Percentiles rank a stretch among this genome's conserved stretches.
Evolutionary conservation across 2,888 invertebrate genomes (phyloP).

Genomic region (Adelognathus sp.): DNA sequence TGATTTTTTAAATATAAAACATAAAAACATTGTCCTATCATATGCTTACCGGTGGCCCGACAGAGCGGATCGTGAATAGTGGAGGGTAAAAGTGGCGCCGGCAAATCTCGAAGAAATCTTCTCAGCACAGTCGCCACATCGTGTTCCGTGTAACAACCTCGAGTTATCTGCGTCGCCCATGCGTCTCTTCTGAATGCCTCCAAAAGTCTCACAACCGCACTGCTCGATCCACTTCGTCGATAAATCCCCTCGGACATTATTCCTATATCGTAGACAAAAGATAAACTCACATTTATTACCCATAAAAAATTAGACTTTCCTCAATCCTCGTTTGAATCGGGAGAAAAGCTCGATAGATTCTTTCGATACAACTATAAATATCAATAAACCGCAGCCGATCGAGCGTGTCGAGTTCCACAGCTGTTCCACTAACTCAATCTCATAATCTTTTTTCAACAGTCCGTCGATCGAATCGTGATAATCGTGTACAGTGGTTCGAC

Average conservation of each 20-base stretch:
- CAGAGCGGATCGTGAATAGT: constrained; percentile 87
- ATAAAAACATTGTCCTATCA: background rate
- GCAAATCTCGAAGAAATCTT: constrained; percentile 93
- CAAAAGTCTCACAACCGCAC: constrained; percentile 88
- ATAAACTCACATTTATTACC: too few species aligned
- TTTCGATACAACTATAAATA: too few species aligned
- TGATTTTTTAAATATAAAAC: background rate
- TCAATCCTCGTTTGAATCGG: too few species aligned
- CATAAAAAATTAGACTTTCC: too few species aligned
- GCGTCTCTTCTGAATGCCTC: constrained; percentile 91
- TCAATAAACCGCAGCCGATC: too few species aligned
- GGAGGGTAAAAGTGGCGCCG: constrained; percentile 91
- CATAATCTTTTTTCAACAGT: too few species aligned
- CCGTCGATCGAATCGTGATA: too few species aligned
- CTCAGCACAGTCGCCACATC: constrained; percentile 95
- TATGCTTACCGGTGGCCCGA: constrained; percentile 84
- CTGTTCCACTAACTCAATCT: too few species aligned
- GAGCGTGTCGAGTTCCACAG: too few species aligned
- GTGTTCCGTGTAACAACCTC: constrained; percentile 90
- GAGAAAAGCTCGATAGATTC: too few species aligned
- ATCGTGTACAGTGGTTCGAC: too few species aligned
- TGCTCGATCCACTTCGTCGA: constrained; percentile 90
- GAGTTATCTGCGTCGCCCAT: constrained; percentile 91
- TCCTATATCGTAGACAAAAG: too few species aligned
- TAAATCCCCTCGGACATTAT: constrained; percentile 95